Base-by-base conservation (phyloP, 2,113 vertebrate genomes). In the Ageneiosus marmoratus region DNA sequence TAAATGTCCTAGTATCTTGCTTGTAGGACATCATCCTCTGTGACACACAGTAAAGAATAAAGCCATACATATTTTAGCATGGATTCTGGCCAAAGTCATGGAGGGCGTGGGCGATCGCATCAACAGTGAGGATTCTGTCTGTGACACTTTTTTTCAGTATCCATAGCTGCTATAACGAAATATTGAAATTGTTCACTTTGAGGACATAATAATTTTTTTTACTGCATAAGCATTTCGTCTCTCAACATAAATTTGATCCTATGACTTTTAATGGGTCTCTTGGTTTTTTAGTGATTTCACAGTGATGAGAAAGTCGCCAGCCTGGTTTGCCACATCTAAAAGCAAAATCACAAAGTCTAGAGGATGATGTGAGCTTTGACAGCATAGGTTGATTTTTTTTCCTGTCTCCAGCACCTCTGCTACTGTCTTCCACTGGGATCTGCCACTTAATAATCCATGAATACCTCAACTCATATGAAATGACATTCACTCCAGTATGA, bases 361-460 rank as follows among this genome's bases (percentile, higher is more conserved):
- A 69, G 53, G 63, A 53, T 70, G 67, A 82, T 65, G 41, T 51
- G 24, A 48, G 67, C 46, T 78, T 84, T 87, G 74, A 84, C 86
- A 84, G 82, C 58, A 70, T 24, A 44, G 76, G 18, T 85, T 79
- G 56, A 18, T 56, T 77, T 56, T 69, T 56, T 70, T 34, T 5
- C 41, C 44, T 51, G 0, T 70, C 72, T 80, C 62, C 15, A 60
- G 76, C 37, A 58, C 72, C 77, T 56, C 76, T 84, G 75, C 79
- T 77, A 81, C 65, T 51, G 63, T 69, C 67, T 70, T 80, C 82
- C 82, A 60, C 87, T 83, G 85, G 85, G 83, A 86, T 84, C 70
- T 70, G 37, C 32, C 56, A 70, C 73, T 88, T 82, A 88, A 84
- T 88, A 84, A 86, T 86, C 83, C 77, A 86, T 86, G 82, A 88